Conservation (phyloP, 2,888 invertebrate species). For the Diadromus collaris region DNA sequence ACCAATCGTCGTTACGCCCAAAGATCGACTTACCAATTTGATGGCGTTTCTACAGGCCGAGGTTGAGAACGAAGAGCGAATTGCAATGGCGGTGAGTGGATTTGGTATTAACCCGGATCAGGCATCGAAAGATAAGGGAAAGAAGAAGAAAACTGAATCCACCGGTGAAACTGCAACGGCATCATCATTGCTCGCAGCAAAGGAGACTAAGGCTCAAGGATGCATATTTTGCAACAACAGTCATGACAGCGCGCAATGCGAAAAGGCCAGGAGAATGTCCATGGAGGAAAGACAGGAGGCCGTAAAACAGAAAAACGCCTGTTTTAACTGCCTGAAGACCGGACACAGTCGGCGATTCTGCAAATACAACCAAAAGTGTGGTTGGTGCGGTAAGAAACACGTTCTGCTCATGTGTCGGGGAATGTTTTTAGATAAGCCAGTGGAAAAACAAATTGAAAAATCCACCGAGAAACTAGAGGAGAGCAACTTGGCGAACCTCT, state of each 20-base stretch:
- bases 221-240: slow-evolving; percentile 68
- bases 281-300: slow-evolving; percentile 52
- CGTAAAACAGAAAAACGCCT: slow-evolving; percentile 60
- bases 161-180: slow-evolving; percentile 30
- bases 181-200: slow-evolving; percentile 42
- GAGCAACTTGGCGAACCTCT: slow-evolving; percentile 43
- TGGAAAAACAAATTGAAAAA: slow-evolving; percentile 13
- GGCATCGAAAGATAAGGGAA: slow-evolving; percentile 23
- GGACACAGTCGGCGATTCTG: slow-evolving; percentile 63
- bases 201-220: slow-evolving; percentile 12
- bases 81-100: slow-evolving; percentile 37
- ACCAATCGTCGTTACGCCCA: slow-evolving; percentile 9
- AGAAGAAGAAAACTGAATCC: slow-evolving; percentile 15
- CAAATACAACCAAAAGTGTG: slow-evolving; percentile 61
- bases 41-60: slow-evolving; percentile 47
- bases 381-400: slow-evolving; percentile 63
- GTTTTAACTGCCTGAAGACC: slow-evolving; percentile 66
- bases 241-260: slow-evolving; percentile 59
- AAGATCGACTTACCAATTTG: slow-evolving; percentile 45
- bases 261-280: slow-evolving; percentile 61
- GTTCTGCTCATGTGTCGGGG: slow-evolving; percentile 63
- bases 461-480: slow-evolving; percentile 41
- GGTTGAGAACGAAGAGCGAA: slow-evolving; percentile 51
- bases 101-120: slow-evolving; percentile 25
- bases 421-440: slow-evolving; percentile 24